A percentile compares a stretch with the other conserved stretches of the same genome.
These are phyloP conservation scores for Etheostoma spectabile DNA, from an alignment of 2,113 vertebrate genomes.

Conservation along the genomic window DNA sequence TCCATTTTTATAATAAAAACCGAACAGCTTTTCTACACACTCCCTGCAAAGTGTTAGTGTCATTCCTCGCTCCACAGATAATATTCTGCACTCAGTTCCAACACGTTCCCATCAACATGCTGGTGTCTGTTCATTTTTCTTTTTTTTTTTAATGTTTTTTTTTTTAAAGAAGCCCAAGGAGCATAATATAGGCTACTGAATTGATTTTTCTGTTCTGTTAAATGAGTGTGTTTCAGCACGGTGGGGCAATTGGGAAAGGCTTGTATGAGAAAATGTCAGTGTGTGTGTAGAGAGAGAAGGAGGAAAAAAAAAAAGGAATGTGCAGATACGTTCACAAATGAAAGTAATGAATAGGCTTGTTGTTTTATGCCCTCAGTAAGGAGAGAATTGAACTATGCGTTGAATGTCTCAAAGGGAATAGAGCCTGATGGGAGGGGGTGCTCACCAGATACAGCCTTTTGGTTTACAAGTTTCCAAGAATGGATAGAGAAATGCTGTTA, in stretches of 20 bases:
- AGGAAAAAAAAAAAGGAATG: conserved; percentile 25
- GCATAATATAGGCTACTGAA: conserved; percentile 18
- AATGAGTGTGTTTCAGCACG: conserved; percentile 51
- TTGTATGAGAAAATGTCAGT: conserved; percentile 41
- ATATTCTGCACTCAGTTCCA: conserved; percentile 56
- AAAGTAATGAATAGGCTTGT: conserved; percentile 59
- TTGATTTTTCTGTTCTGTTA: conserved; percentile 53
- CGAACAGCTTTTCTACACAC: conserved; percentile 9
- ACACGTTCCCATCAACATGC: conserved; percentile 52
- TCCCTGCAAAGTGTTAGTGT: conserved; percentile 27
- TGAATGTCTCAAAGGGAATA: conserved; percentile 49
- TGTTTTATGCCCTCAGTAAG: conserved; percentile 61
- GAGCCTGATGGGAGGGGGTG: conserved; percentile 52
- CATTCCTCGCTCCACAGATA: conserved; percentile 47
- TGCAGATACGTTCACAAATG: conserved; percentile 61
- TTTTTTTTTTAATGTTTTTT: neutral
- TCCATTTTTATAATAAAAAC: conserved; percentile 14
- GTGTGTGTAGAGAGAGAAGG: neutral
- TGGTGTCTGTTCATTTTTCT: conserved; percentile 33
- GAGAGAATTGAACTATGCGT: conserved; percentile 65
- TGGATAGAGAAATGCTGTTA: conserved; percentile 6
- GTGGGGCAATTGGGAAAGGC: conserved; percentile 46
- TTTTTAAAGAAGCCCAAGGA: conserved; percentile 15
- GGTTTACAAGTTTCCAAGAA: conserved; percentile 36
- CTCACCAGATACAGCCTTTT: conserved; percentile 18